Base-by-base conservation (phyloP, 2,797 vertebrate genomes). In the Etheostoma nigrum region DNA sequence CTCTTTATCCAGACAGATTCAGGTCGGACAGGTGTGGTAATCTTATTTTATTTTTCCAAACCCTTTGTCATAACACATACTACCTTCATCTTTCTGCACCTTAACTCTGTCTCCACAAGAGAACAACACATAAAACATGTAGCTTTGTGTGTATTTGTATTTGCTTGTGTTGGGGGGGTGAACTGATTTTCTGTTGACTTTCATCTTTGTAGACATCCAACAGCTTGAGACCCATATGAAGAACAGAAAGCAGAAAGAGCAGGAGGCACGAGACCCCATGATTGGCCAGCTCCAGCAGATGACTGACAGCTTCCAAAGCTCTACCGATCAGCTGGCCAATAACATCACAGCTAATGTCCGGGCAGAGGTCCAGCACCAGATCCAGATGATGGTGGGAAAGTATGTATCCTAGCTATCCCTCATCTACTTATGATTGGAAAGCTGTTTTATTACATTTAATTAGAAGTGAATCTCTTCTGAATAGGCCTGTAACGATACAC, bases 331-430 rank as follows among this genome's bases (percentile, higher is more conserved):
- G 91, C 92, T 99, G 94, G 92, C 96, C 0, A 95, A 91, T 74
- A 96, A 82, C 23, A 91, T 99, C 6, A 92, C 96, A 0, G 88
- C 96, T 54, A 97, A 94, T 0, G 95, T 99, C 65, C 95, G 97
- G 11, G 87, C 96, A 0, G 98, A 99, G 83, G 93, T 99, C 90
- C 97, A 99, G 90, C 97, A 97, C 81, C 98, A 99, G 93, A 95
- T 99, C 69, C 97, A 97, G 57, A 82, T 98, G 89, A 95, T 97
- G 53, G 96, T 99, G 89, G 96, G 96, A 96, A 99, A 96, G 98
- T 99, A 92, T 84, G 97, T 92, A 67, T 64, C 84, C 21, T 10
- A 13, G 15, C 21, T 47, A 4, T 25, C 45, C 18, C 42, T 71
- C 45, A 63, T 63, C 9, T 0, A 0, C 44, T 30, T 52, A 40